Base-by-base conservation (phyloP, 2,888 invertebrate genomes). In the Amphipoea lucens region DNA sequence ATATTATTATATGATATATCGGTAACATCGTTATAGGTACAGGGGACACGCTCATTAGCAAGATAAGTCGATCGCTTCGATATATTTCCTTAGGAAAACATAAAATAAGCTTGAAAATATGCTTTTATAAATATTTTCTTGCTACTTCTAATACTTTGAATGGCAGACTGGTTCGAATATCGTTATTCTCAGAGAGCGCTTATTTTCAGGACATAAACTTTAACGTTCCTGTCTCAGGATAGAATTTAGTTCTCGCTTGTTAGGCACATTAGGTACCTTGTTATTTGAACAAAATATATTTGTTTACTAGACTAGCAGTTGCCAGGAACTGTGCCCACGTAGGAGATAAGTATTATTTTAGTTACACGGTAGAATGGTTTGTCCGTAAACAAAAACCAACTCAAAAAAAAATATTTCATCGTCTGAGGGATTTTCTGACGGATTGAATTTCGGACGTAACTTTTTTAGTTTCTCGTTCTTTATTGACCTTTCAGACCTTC, bases 171-270 rank as follows among this genome's bases (percentile, higher is more conserved):
- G 62, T 74, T 74, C 78, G 70, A 71, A 78, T 75, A 75, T 79
- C 79, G 75, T 88, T 84, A 86, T 77, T 87, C 81, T 78, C 76
- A 86, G 76, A 79, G 65, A 78, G 73, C 51, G 68, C 82, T 87
- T 83, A 79, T 76, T 85, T 87, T 79, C 84, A 88, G 63, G 48
- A 78, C 79, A 86, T 87, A 79, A 85, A 86, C 74, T 81, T 88
- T 81, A 74, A 79, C 70, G 79, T 74, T 60, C n/a, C 48, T 57
- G 69, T 69, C 79, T 71, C 51, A 42, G 54, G 20, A 74, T n/a
- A 79, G 72, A 73, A 79, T 75, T 86, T 79, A 62, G 76, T 78
- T 76, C 78, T 60, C 75, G 76, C 84, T 72, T 74, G 78, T 87
- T 81, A 42, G 68, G 51, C 78, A 78, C 73, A 74, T 74, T 87